Base-by-base conservation (phyloP, 1,140 invertebrate genomes). In the Episyrphus balteatus region DNA sequence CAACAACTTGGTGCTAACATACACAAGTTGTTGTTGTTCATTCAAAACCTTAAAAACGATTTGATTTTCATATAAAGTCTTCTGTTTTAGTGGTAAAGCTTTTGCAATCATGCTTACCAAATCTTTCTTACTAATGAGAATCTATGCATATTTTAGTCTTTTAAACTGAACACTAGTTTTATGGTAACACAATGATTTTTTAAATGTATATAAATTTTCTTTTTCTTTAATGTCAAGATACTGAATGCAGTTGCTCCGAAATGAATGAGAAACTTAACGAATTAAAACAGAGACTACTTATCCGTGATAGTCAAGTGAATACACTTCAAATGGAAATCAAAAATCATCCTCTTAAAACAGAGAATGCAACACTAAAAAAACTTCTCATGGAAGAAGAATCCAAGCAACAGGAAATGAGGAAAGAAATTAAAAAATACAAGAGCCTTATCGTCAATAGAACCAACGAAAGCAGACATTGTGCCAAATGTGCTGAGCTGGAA, bases 341-440 rank as follows among this genome's bases (percentile, higher is more conserved):
- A 21, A 55, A 57, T 21, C 57, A 61, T 48, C 59, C 59, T 0
- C 41, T 62, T 0, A 61, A 61, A 31, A 57, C 55, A 5, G 59
- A 62, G 38, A 61, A 59, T 44, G 59, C 49, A 1, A 46, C 46
- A n/a, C 36, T 61, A 0, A 57, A 54, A 17, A 62, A 59, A n/a
- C 51, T 53, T 10, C 34, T 61, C 9, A 21, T 46, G 10, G 59
- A 62, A 7, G 59, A 37, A 37, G 36, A 37, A 37, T 37, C 13
- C 15, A 17, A 61, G 32, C 48, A 60, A 18, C 53, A 55, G 3
- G 57, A 50, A 36, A 40, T 50, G 0, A 51, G 55, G 0, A 33
- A 39, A 19, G 59, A 61, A 19, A 34, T 62, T 5, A 62, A 53
- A 18, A 37, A 14, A 37, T 37, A 37, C 15, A 14, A n/a, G 10